Evolutionary conservation across 2,888 invertebrate species (phyloP).

Genomic region (Phengaris arion): DNA sequence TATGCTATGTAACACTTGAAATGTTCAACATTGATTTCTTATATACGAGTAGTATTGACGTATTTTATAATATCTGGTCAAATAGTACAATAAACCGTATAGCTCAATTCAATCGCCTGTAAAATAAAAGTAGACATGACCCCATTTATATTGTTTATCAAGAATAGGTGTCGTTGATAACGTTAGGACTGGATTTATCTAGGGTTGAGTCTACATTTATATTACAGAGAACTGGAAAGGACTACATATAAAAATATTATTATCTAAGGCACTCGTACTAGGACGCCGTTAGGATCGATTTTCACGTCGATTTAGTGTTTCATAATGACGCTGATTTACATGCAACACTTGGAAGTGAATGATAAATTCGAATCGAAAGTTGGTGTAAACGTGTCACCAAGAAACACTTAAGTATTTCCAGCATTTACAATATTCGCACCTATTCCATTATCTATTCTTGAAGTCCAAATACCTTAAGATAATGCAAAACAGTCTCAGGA

Average conservation of each 20-base stretch:
- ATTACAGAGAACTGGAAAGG: slow-evolving; percentile 40
- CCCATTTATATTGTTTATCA: background rate
- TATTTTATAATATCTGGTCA: slow-evolving; percentile 39
- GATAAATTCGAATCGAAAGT: slow-evolving; percentile 29
- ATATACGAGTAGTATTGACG: background rate
- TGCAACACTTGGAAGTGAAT: slow-evolving; percentile 32
- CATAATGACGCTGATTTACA: slow-evolving; percentile 53
- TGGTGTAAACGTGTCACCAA: slow-evolving; percentile 49
- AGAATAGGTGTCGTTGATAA: background rate
- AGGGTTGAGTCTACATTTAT: background rate
- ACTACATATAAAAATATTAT: slow-evolving; percentile 54
- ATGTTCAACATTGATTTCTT: background rate
- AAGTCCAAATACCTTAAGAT: slow-evolving; percentile 69
- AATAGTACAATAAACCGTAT: slow-evolving; percentile 54
- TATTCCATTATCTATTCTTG: slow-evolving; percentile 77
- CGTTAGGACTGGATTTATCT: background rate
- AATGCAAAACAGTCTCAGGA: slow-evolving; percentile 41
- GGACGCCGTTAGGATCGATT: slow-evolving; percentile 74
- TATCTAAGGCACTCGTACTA: slow-evolving; percentile 75
- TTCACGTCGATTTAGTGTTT: slow-evolving; percentile 47
- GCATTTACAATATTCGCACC: slow-evolving; percentile 75
- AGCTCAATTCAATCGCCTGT: slow-evolving; percentile 27
- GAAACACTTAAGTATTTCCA: slow-evolving; percentile 45
- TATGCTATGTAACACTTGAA: background rate
- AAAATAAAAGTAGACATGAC: background rate